Evolutionary conservation across 2,113 vertebrate genomes (phyloP).

Genomic region (Pampusana beccarii): DNA sequence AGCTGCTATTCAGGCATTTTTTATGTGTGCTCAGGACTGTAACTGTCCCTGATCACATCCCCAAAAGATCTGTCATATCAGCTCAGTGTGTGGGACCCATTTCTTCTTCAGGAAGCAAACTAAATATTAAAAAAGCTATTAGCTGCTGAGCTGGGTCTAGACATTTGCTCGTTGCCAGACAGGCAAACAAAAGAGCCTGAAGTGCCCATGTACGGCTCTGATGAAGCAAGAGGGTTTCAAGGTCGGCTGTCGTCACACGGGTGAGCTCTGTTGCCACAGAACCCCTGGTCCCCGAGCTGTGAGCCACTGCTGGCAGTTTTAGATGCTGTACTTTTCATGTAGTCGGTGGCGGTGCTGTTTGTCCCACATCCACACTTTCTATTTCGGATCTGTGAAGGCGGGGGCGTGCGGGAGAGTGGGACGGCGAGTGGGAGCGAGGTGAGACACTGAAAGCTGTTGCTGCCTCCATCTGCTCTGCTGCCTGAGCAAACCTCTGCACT

Average conservation of each 20-base stretch:
- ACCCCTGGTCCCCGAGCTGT: background rate
- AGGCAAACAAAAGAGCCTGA: background rate
- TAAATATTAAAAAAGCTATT: background rate
- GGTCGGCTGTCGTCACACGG: background rate
- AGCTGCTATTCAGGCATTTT: background rate
- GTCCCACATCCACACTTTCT: background rate
- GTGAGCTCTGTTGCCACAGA: background rate
- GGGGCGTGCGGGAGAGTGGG: background rate
- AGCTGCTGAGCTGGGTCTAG: background rate
- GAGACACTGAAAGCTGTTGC: background rate
- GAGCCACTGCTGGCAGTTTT: background rate
- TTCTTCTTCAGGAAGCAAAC: background rate
- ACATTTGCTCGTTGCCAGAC: background rate
- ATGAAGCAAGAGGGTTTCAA: background rate
- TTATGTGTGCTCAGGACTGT: background rate
- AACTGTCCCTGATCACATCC: background rate
- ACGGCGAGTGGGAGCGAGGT: background rate
- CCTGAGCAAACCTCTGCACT: background rate
- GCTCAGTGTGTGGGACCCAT: rapidly evolving
- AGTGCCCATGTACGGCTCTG: background rate
- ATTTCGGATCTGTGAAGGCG: background rate
- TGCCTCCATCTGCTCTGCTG: background rate
- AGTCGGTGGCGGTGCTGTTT: background rate
- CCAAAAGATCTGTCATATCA: background rate
- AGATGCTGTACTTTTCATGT: background rate